Conservation (phyloP, 2,113 vertebrate species). For the Perccottus glenii region DNA sequence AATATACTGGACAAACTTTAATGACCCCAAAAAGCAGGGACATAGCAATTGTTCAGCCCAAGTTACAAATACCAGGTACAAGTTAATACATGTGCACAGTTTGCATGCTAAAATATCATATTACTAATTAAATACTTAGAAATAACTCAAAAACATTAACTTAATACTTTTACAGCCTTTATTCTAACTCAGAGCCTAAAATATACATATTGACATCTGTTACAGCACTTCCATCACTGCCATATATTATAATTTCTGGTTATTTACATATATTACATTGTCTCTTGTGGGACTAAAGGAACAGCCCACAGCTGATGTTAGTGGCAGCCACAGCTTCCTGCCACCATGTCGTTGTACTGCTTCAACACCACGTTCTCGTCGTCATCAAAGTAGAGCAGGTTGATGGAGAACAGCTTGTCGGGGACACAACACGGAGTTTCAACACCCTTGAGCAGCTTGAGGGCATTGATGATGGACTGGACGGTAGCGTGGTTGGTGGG, state of each 20-base stretch:
- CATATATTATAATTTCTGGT: conserved; percentile 83
- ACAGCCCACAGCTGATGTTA: conserved; percentile 51
- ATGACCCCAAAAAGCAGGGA: too few relatives aligned
- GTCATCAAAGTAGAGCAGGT: conserved; percentile 85
- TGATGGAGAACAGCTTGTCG: conserved; percentile 85
- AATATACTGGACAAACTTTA: too few relatives aligned
- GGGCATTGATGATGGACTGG: conserved; percentile 85
- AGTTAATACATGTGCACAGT: not conserved
- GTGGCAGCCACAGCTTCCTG: conserved; percentile 85
- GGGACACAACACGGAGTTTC: conserved; percentile 85
- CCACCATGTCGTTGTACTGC: conserved; percentile 87
- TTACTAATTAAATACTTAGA: not conserved
- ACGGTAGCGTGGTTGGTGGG: conserved; percentile 87
- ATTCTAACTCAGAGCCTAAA: conserved; percentile 69
- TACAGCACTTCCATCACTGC: conserved; percentile 51
- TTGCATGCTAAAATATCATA: not conserved
- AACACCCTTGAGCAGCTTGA: conserved; percentile 81
- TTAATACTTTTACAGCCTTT: conserved; percentile 47
- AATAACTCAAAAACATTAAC: conserved; percentile 6
- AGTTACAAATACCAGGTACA: not conserved
- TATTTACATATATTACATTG: conserved; percentile 84
- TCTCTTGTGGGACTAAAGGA: conserved; percentile 16
- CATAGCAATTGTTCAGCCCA: not conserved
- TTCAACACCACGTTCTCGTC: conserved; percentile 86
- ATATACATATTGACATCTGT: conserved; percentile 76